Conservation (phyloP, 2,888 invertebrate genomes). For the Drosophila paucipuncta region DNA sequence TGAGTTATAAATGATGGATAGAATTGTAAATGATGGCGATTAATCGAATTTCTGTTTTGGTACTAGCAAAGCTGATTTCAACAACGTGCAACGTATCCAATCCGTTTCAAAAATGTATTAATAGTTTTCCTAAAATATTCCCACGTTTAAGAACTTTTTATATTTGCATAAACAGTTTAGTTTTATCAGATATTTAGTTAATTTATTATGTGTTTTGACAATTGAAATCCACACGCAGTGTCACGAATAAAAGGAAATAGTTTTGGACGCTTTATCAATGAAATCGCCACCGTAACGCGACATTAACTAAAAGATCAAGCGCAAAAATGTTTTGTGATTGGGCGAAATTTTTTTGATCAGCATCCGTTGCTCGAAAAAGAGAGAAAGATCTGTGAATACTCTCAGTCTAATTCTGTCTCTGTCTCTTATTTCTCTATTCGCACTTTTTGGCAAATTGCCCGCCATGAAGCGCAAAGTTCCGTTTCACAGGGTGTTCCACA, state of each 20-base stretch:
- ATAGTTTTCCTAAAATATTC: constrained; percentile 1
- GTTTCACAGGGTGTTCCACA: constrained; percentile 59
- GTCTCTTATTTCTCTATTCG: constrained; percentile 2
- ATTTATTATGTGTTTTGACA: constrained; percentile 28
- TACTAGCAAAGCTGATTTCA: constrained; percentile 4
- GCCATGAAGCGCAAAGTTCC: constrained; percentile 52
- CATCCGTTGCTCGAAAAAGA: constrained; percentile 24
- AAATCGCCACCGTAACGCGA: constrained; percentile 65
- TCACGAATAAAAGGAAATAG: constrained; percentile 13
- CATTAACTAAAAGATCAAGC: constrained; percentile 70
- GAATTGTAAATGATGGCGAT: background rate
- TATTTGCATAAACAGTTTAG: background rate
- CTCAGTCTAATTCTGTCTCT: background rate
- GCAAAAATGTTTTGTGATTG: constrained; percentile 48
- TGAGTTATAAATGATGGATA: background rate
- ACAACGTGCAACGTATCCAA: constrained; percentile 15
- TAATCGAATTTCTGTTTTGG: constrained; percentile 18
- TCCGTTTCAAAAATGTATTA: constrained; percentile 21
- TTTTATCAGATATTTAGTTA: constrained; percentile 5
- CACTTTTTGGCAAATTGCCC: constrained; percentile 62
- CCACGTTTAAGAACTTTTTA: background rate
- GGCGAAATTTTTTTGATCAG: constrained; percentile 31
- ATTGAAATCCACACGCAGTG: constrained; percentile 30
- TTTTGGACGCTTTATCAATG: constrained; percentile 64
- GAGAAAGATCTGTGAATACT: constrained; percentile 2